Conservation (phyloP, 2,888 invertebrate species). For the Cephalotes varians region DNA sequence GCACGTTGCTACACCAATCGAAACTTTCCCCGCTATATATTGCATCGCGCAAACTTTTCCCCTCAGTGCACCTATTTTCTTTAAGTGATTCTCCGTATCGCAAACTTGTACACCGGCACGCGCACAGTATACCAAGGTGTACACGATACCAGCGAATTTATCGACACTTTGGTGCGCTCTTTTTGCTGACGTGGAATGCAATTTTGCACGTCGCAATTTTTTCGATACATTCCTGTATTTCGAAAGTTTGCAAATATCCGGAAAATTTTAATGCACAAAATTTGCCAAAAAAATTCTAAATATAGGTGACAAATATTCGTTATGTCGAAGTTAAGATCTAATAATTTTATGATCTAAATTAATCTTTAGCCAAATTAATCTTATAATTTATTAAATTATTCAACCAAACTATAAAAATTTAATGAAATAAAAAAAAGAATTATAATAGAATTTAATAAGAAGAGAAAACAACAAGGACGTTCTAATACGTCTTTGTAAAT, state of each 20-base stretch:
- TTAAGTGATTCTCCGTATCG: constrained; percentile 3
- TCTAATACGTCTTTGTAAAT: not conserved
- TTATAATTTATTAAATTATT: not conserved
- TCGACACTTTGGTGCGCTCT: not conserved
- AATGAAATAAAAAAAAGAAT: not conserved
- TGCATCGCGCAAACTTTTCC: constrained; percentile 17
- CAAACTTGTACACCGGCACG: not conserved
- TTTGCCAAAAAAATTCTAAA: not conserved
- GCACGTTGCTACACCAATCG: not conserved
- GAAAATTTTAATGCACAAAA: not conserved
- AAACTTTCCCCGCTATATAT: constrained; percentile 16
- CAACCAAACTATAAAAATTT: not conserved
- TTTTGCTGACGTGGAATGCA: constrained; percentile 3
- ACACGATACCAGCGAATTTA: not conserved
- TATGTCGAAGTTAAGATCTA: not conserved
- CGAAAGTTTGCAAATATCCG: not conserved
- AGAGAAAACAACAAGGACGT: not conserved
- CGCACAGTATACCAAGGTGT: not conserved
- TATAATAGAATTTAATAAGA: not conserved
- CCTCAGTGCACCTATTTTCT: constrained; percentile 12
- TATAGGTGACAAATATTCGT: not conserved
- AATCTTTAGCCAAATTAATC: not conserved
- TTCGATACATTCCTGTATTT: not conserved
- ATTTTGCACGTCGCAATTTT: constrained; percentile 2
- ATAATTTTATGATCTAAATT: not conserved